Evolutionary conservation across 1,140 invertebrate species (phyloP), one percentile per base, ranked within the genome.

Genomic region (Polypedilum pembai): DNA sequence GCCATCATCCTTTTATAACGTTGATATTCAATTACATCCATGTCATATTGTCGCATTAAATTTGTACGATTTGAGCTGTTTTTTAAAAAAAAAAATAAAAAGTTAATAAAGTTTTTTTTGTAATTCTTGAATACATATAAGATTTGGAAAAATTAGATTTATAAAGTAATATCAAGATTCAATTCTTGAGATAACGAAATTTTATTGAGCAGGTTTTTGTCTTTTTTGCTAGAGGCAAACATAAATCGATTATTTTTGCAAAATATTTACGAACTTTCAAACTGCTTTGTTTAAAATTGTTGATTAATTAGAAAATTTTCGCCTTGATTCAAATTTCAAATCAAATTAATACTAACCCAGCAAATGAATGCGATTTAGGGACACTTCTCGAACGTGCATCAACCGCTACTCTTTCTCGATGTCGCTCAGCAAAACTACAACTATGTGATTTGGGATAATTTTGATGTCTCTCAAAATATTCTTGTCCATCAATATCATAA

Each of bases 351-450:
- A 56, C 45, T 41, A 17, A 78, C 72, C 78, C 80, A 75, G 80
- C 80, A 10, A 82, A 82, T 15, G 81, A 81, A 74, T 81, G 80
- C 0, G 81, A 82, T 74, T 82, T 82, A 73, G 81, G 81, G 72
- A 82, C 80, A 79, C 2, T 41, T 8, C 56, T 77, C 73, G 0
- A 76, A 18, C 17, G 76, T 69, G 2, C 75, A 73, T 66, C 18
- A 21, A 0, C 18, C 73, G 24, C 40, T n/a, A 73, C 41, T 8
- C n/a, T 73, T 1, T 63, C 45, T 10, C 73, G 74, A 40, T 73
- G 65, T n/a, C 41, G 75, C 17, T 20, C 79, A 18, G 69, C 41
- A 76, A 82, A 81, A 75, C 79, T 79, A 77, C 81, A 82, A 75
- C 81, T 82, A 74, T 80, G 79, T 7, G 81, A 81, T 15, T 82